Evolutionary conservation across 2,888 invertebrate genomes (phyloP).

Genomic region (Glaucopsyche alexis): DNA sequence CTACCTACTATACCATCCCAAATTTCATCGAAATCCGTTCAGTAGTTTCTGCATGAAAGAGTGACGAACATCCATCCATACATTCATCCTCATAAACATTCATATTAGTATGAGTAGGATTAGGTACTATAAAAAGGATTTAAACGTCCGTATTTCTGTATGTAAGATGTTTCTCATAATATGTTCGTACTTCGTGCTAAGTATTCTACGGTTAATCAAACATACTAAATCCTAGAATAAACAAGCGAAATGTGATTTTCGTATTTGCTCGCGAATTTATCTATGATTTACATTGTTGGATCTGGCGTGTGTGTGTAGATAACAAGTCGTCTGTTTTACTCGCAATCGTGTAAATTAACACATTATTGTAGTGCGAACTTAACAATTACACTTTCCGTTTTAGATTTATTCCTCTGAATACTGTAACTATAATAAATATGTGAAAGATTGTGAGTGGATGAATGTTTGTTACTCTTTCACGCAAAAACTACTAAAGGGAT

Average conservation of each 20-base stretch:
- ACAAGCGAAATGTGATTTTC: not conserved
- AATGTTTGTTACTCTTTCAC: too few species aligned
- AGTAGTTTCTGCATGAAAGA: too few species aligned
- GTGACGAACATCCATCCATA: too few species aligned
- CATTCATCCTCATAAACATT: too few species aligned
- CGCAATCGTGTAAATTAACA: not conserved
- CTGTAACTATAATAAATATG: too few species aligned
- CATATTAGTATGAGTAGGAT: too few species aligned
- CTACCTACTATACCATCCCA: too few species aligned
- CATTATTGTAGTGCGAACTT: constrained; percentile 14
- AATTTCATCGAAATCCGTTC: too few species aligned
- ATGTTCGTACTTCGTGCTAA: not conserved
- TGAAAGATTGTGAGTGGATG: too few species aligned
- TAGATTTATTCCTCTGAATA: not conserved
- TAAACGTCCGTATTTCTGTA: too few species aligned
- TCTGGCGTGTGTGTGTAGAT: constrained; percentile 24
- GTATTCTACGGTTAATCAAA: not conserved
- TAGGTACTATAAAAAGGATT: too few species aligned
- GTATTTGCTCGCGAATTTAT: constrained; percentile 21
- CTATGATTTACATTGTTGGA: constrained; percentile 17
- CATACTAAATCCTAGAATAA: not conserved
- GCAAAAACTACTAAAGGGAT: too few species aligned
- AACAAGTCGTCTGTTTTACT: constrained; percentile 13
- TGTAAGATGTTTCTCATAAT: not conserved
- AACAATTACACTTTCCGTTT: constrained; percentile 14